A percentile compares a stretch with the other conserved stretches of the same genome.
Evolutionary conservation across 2,797 vertebrate genomes (phyloP).

Genomic region (Pseudochirops cupreus): DNA sequence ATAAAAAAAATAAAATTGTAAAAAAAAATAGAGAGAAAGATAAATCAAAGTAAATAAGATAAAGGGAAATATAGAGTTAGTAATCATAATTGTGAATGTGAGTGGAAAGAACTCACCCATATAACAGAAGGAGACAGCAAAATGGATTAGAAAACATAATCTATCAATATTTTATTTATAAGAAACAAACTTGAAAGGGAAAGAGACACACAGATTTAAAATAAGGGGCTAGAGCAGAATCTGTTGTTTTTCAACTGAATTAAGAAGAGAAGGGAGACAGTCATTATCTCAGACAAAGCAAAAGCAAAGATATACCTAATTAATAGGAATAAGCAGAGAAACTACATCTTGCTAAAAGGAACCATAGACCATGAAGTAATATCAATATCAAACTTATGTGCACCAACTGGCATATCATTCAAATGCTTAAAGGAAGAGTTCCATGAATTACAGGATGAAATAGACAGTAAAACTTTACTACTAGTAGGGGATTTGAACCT

Average conservation of each 20-base stretch:
- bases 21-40: background rate
- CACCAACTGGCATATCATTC: too few species aligned
- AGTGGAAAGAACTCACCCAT: background rate
- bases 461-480: too few species aligned
- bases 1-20: too few species aligned
- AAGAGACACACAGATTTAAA: background rate
- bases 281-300: background rate
- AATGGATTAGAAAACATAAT: background rate
- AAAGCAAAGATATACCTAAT: background rate
- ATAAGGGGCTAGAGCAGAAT: background rate
- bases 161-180: too few species aligned
- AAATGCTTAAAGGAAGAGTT: too few species aligned
- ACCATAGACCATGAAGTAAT: background rate
- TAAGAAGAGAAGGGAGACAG: background rate
- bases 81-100: background rate
- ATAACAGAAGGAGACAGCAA: background rate
- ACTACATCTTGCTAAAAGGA: background rate
- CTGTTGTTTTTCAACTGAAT: background rate
- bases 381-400: too few species aligned
- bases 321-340: background rate
- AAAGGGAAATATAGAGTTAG: background rate
- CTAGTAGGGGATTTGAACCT: too few species aligned
- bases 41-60: background rate
- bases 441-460: too few species aligned
- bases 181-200: background rate